Base-by-base conservation (phyloP, 2,888 invertebrate genomes). In the Chymomyza procnemis region DNA sequence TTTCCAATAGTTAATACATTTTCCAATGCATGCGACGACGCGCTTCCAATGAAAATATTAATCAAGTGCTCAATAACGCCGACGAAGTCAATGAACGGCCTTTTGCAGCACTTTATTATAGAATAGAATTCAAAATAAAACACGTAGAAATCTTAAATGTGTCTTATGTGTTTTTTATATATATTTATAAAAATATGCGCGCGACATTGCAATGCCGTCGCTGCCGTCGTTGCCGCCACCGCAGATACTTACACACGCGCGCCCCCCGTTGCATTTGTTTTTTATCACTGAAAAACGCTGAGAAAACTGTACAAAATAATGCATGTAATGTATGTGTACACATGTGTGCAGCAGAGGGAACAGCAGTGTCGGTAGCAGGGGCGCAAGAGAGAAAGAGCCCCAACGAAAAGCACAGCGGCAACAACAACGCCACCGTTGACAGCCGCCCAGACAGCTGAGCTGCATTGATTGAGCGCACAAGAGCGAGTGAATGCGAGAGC, bases 51-150 rank as follows among this genome's bases (percentile, higher is more conserved):
- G 18, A 18, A 34, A 3, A 2, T 1, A n/a, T 5, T n/a, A 57
- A 18, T 50, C 61, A 72, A 67, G 52, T 72, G 71, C 61, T 46
- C 50, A 41, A 54, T 21, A 21, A 18, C 21, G 56, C 30, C 26
- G 54, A 14, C 60, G 22, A 71, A 78, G 82, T 83, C 82, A 83
- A 83, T 82, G 82, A 83, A 83, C 82, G 85, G 76, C 82, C 87
- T 87, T 85, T 41, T 87, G 18, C 14, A 57, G 60, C 71, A 34
- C 62, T n/a, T n/a, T 65, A 50, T 9, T 61, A 63, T 72, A 65
- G 68, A 66, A 78, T 78, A 65, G 68, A 71, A 70, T 66, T 62
- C 6, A 50, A 67, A 22, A 68, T 73, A 70, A 66, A 68, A 50
- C 55, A 61, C 18, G 19, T 50, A n/a, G 50, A 18, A 18, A 19